Percentiles rank a stretch among this genome's conserved stretches.
phyloP scores from a whole-genome alignment of 92 coral and sea anemone species.

The Palythoa heliodiscus region DNA sequence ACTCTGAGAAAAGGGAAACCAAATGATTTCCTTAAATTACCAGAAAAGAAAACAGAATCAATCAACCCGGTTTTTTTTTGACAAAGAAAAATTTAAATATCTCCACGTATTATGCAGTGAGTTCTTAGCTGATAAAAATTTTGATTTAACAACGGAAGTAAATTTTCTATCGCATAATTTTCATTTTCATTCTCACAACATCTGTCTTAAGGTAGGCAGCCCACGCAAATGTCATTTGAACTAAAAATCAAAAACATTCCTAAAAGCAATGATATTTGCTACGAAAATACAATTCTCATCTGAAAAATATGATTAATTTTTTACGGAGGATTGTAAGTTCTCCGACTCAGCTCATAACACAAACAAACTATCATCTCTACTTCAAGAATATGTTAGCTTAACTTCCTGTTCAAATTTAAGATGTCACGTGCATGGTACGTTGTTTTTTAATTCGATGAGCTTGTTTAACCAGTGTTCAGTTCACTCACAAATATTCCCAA shows the following conservation, averaged over 20 bases:
- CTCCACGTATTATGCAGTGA: too few species aligned
- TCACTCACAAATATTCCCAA: neutral
- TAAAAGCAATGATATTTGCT: neutral
- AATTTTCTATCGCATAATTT: neutral
- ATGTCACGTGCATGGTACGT: neutral
- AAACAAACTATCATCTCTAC: constrained; percentile 20
- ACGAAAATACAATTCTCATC: neutral
- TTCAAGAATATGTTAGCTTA: neutral
- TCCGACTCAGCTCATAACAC: constrained; percentile 29
- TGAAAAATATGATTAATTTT: neutral
- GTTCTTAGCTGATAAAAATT: neutral
- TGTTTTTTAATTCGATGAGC: neutral
- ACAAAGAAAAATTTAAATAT: too few species aligned
- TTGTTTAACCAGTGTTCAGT: neutral
- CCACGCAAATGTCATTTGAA: neutral
- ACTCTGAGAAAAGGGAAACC: too few species aligned
- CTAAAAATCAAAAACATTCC: neutral
- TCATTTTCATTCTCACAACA: neutral
- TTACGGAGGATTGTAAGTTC: neutral
- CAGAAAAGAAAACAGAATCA: too few species aligned
- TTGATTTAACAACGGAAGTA: neutral
- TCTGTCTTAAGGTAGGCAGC: neutral
- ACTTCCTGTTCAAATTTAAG: constrained; percentile 21
- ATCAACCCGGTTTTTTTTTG: too few species aligned
- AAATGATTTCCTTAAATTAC: too few species aligned